These are phyloP conservation scores for Sinelater perroti DNA, from an alignment of 2,888 invertebrate genomes.

Conservation along the genomic window DNA sequence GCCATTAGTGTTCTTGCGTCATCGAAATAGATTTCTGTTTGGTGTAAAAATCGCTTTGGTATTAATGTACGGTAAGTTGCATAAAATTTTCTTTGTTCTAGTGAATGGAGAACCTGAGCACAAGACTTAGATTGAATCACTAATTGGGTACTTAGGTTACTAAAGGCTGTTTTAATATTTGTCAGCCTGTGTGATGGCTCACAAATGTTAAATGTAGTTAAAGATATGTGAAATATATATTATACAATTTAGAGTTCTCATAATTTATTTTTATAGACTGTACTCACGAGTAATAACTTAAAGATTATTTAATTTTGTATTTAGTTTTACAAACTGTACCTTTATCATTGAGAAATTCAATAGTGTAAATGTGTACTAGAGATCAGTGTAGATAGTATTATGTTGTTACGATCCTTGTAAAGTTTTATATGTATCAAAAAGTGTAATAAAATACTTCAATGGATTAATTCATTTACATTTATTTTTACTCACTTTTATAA, in stretches of 20 bases:
- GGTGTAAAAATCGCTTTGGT: neutral
- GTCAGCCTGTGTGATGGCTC: neutral
- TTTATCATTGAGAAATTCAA: slow-evolving; percentile 22
- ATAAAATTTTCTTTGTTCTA: slow-evolving; percentile 5
- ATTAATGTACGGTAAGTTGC: slow-evolving; percentile 2
- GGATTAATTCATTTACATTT: no score
- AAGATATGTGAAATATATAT: slow-evolving; percentile 23
- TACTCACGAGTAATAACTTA: slow-evolving; percentile 21
- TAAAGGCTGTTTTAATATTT: slow-evolving; percentile 12
- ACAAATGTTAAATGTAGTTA: neutral
- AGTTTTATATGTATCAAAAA: slow-evolving; percentile 24
- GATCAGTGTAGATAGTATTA: slow-evolving; percentile 20
- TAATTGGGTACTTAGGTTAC: slow-evolving; percentile 19
- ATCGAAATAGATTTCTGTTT: neutral
- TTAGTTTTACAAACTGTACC: slow-evolving; percentile 22
- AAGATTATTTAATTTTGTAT: slow-evolving; percentile 22
- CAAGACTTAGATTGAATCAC: slow-evolving; percentile 13
- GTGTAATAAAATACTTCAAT: slow-evolving; percentile 13
- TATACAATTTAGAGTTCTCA: slow-evolving; percentile 23
- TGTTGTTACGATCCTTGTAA: slow-evolving; percentile 12
- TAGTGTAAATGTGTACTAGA: slow-evolving; percentile 15
- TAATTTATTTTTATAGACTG: slow-evolving; percentile 34
- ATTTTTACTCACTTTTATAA: no score
- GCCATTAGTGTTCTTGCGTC: slow-evolving; percentile 3
- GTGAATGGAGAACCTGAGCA: slow-evolving; percentile 21